phyloP scores from a whole-genome alignment of 2,888 invertebrate genomes.

The Halictus quadricinctus region DNA sequence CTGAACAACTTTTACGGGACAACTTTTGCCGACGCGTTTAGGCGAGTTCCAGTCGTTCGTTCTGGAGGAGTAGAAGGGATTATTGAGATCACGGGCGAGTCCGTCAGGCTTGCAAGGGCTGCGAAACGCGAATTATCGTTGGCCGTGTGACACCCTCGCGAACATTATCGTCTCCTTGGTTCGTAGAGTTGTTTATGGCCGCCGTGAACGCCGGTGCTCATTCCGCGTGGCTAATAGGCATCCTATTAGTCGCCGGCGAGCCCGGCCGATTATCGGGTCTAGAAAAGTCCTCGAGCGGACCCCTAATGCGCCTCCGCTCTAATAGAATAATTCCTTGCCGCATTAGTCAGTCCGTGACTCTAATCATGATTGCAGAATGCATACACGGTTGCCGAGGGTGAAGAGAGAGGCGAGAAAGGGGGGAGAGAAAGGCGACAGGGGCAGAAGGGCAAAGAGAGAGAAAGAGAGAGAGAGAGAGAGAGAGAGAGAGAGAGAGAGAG shows the following conservation, averaged over 20 bases:
- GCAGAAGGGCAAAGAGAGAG: constrained; percentile 13
- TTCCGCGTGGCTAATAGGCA: constrained; percentile 63
- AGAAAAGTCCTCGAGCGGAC: constrained; percentile 58
- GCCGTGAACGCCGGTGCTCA: constrained; percentile 39
- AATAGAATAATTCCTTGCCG: constrained; percentile 69
- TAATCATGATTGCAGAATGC: constrained; percentile 68
- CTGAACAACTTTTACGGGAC: not conserved
- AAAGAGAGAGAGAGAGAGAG: not conserved
- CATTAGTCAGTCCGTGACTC: constrained; percentile 67
- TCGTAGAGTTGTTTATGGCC: constrained; percentile 58
- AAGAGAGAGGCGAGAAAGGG: constrained; percentile 19
- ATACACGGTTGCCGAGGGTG: constrained; percentile 40
- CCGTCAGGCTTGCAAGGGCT: not conserved
- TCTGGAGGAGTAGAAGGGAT: not conserved
- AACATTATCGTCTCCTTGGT: constrained; percentile 59
- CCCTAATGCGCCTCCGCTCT: constrained; percentile 66
- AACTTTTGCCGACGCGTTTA: not conserved
- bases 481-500: not conserved
- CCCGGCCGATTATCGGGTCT: constrained; percentile 46
- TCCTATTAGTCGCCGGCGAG: constrained; percentile 66
- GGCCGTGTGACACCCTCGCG: constrained; percentile 55
- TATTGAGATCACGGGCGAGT: constrained; percentile 12
- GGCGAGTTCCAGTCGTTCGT: not conserved
- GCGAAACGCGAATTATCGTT: constrained; percentile 52
- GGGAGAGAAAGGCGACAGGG: constrained; percentile 12